These are phyloP conservation scores for Cloeon dipterum DNA, from an alignment of 2,888 invertebrate species.

Conservation along the genomic window DNA sequence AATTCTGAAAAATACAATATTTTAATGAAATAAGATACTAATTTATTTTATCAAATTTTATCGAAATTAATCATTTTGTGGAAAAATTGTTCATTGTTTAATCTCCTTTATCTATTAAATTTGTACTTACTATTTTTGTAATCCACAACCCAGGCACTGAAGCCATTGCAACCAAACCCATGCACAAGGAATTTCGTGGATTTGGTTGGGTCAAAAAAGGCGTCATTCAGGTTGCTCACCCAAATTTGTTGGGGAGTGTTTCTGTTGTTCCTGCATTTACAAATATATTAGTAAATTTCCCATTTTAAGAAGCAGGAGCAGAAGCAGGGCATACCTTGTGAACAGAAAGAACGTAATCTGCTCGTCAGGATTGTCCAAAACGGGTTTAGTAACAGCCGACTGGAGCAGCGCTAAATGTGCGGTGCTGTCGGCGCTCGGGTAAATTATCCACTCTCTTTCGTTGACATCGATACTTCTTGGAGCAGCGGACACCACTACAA, in stretches of 20 bases:
- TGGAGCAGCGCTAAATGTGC: not conserved
- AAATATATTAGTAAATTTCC: too few relatives aligned
- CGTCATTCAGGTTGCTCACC: slow-evolving; percentile 3
- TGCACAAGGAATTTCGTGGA: slow-evolving; percentile 7
- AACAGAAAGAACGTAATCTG: not conserved
- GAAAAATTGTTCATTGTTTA: too few relatives aligned
- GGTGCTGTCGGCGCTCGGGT: not conserved
- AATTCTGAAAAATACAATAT: too few relatives aligned
- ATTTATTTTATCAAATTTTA: too few relatives aligned
- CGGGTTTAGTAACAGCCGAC: not conserved
- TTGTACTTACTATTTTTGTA: slow-evolving; percentile 7
- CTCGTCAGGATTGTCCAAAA: not conserved
- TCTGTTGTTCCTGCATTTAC: slow-evolving; percentile 6
- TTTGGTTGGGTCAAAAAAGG: slow-evolving; percentile 5
- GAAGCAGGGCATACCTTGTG: not conserved
- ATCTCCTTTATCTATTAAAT: too few relatives aligned
- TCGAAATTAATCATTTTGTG: too few relatives aligned
- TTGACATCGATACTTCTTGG: too few relatives aligned
- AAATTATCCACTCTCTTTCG: not conserved
- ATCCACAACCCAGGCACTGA: slow-evolving; percentile 4
- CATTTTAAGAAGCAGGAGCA: too few relatives aligned
- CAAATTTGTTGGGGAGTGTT: slow-evolving; percentile 1
- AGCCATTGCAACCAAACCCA: slow-evolving; percentile 7
- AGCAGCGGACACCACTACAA: too few relatives aligned
- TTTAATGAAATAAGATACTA: too few relatives aligned